A percentile compares a stretch with the other conserved stretches of the same genome.
Evolutionary conservation across 2,888 invertebrate species (phyloP).

Genomic region (Uropetala carovei): DNA sequence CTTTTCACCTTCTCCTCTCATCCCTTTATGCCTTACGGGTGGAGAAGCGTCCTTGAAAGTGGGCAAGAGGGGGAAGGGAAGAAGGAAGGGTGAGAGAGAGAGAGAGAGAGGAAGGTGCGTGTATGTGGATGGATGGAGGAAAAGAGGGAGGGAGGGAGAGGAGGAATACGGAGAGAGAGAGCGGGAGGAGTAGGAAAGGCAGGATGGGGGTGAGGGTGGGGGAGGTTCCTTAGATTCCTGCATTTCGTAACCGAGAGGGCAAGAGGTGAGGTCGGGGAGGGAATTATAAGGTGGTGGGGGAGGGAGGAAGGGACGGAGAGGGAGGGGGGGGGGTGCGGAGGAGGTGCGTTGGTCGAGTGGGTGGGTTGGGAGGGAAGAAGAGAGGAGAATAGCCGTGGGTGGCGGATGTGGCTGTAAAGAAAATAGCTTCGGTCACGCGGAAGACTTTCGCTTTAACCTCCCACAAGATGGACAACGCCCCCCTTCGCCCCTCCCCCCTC

Average conservation of each 20-base stretch:
- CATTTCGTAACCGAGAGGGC: constrained; percentile 44
- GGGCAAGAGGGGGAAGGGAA: background rate
- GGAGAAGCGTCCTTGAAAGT: constrained; percentile 41
- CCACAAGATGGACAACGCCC: background rate
- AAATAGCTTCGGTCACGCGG: constrained; percentile 22
- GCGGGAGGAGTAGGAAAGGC: background rate
- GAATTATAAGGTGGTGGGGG: background rate
- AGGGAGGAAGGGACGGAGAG: background rate
- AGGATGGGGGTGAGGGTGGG: background rate
- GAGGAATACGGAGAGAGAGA: background rate
- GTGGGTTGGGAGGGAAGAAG: background rate
- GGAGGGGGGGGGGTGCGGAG: background rate
- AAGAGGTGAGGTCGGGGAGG: constrained; percentile 41
- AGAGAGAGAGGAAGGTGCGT: background rate
- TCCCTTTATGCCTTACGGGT: background rate
- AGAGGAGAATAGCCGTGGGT: background rate
- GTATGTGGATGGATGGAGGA: background rate
- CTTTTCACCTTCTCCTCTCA: background rate
- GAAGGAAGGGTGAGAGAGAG: background rate
- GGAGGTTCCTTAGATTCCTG: background rate
- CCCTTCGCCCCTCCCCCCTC: background rate
- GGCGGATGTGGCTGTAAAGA: constrained; percentile 33
- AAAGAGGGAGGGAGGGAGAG: background rate
- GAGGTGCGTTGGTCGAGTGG: background rate
- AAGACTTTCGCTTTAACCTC: background rate